A percentile compares a stretch with the other conserved stretches of the same genome.
phyloP scores from a whole-genome alignment of 2,797 vertebrate species.

The Vipera ursinii region DNA sequence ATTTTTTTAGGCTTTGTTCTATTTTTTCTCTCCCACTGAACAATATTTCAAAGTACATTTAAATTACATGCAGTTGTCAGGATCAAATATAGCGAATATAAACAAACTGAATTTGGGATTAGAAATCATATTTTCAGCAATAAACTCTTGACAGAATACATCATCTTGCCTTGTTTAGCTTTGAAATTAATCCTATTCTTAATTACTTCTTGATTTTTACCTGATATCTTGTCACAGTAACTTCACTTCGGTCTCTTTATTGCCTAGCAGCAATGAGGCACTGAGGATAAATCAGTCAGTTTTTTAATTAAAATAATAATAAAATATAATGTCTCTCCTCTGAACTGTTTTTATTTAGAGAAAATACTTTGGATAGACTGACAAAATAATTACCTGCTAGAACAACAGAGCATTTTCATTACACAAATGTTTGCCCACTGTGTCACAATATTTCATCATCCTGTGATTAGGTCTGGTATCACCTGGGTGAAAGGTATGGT shows the following conservation, averaged over 20 bases:
- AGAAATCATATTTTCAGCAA: neutral
- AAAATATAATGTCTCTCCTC: neutral
- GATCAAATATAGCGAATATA: neutral
- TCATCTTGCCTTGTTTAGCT: neutral
- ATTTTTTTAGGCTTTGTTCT: neutral
- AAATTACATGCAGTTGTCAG: neutral
- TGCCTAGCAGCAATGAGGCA: neutral
- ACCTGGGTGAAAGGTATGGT: too few relatives aligned
- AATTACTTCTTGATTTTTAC: constrained; percentile 2
- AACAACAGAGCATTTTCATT: neutral
- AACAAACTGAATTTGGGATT: neutral
- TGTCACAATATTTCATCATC: neutral
- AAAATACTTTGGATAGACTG: neutral
- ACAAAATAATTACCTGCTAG: neutral
- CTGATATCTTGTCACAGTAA: neutral
- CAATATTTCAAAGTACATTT: neutral
- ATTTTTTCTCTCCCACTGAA: neutral
- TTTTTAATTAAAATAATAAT: constrained; percentile 17
- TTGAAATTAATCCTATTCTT: neutral
- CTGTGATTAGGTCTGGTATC: neutral
- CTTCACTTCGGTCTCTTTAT: neutral
- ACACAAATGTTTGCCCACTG: neutral
- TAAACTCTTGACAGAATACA: neutral
- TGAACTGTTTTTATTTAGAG: neutral
- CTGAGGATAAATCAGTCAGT: neutral